Base-by-base conservation (phyloP, 1,140 invertebrate species). In the Megathymus violae region DNA sequence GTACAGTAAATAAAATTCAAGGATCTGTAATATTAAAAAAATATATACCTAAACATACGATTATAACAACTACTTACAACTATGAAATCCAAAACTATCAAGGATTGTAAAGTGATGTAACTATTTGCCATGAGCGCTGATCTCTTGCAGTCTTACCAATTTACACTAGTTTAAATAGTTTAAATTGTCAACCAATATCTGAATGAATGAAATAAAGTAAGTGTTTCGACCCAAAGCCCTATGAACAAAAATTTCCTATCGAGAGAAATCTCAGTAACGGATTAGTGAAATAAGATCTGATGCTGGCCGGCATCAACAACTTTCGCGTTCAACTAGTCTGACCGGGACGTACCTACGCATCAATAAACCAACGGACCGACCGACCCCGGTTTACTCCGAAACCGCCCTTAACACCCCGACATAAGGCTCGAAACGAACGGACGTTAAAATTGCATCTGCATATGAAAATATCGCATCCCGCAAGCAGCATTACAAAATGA, bases 401-500 rank as follows among this genome's bases (percentile, higher is more conserved):
- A 51, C 56, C 67, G 63, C 51, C 75, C 62, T 64, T 80, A 78
- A 52, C 0, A 3, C 43, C 16, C 40, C n/a, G 27, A 15, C 27
- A 51, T 74, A 80, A 63, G 51, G 47, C 38, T 50, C 13, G 51
- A 11, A 7, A 4, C 4, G 38, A n/a, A 16, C 17, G 72, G 19
- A 75, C 34, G 13, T 46, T 36, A 69, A 72, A 68, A 69, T 74
- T 74, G 80, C 76, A 76, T 66, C 75, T 72, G 74, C 76, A 80
- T 80, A 81, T 84, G 80, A 84, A 86, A 86, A 86, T 86, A 86
- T 86, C 74, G 80, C 78, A 79, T 78, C 73, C 69, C 62, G 64
- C 76, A 71, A 74, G 76, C 76, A 56, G 81, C 80, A 83, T 86
- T 88, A 86, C 80, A 86, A 83, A 88, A 89, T 88, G 85, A 89